Evolutionary conservation across 2,888 invertebrate genomes (phyloP), one percentile per base, ranked within the genome.

Genomic region (Melitaea athalia): DNA sequence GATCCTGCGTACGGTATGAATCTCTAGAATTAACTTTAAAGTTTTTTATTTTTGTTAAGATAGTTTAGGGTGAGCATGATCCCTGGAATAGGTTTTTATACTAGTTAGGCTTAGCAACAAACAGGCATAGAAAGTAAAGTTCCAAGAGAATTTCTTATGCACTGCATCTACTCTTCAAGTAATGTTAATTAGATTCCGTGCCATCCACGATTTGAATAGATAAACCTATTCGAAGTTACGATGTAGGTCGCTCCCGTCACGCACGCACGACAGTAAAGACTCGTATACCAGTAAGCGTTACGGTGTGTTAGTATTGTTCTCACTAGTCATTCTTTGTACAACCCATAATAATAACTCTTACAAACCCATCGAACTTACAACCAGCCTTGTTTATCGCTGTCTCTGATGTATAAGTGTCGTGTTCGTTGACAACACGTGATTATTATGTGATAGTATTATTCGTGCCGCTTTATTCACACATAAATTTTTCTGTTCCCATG

Each of bases 101-200:
- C 1, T n/a, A 3, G 24, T 24, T 24, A 24, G 24, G 3, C 38
- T 38, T 38, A 7, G 38, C 6, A 8, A 7, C 38, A 8, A 38
- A 38, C 59, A 49, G 47, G 59, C 31, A 15, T 68, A 63, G 63
- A 15, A 50, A 68, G 67, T 59, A 57, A 61, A 64, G 61, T 67
- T 64, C 59, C 49, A 67, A 73, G 70, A 67, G 72, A 73, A 73
- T 71, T 69, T 67, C 71, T 61, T 67, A 70, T 70, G 71, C 68
- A 80, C 57, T 68, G 60, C 83, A 82, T 82, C 81, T 80, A 77
- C 79, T 81, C 78, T 74, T 78, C 82, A 84, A 88, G 83, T 85
- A 84, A 87, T 85, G 86, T 78, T 86, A 88, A 88, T 85, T 82
- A 86, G 79, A 87, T 88, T 80, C 85, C 78, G 73, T 80, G 78